These are phyloP conservation scores for Thalassarche chlororhynchos DNA, from an alignment of 2,113 vertebrate genomes.

Conservation along the genomic window DNA sequence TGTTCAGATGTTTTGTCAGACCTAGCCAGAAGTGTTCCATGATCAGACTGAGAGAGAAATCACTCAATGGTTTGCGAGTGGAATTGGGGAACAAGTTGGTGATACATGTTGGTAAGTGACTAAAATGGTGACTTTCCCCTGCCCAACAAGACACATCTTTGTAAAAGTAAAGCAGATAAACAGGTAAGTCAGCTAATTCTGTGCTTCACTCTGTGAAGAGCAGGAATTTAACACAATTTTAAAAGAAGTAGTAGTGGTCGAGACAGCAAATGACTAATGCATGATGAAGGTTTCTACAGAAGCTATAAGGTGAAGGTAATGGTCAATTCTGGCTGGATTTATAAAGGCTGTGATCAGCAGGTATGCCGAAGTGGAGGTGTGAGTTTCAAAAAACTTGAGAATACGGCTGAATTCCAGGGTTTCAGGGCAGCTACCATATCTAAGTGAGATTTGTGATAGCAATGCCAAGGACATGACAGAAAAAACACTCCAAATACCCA, in stretches of 20 bases:
- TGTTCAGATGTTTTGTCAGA: not conserved
- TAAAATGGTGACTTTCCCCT: not conserved
- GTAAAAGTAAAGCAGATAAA: not conserved
- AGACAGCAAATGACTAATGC: not conserved
- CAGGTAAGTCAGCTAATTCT: not conserved
- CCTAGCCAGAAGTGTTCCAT: not conserved
- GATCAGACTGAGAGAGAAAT: not conserved
- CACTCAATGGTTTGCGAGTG: rapidly evolving
- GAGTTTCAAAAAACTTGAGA: not conserved
- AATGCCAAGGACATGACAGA: not conserved
- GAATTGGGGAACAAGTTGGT: not conserved
- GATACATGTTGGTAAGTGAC: rapidly evolving
- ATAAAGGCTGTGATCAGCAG: not conserved
- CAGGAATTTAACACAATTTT: not conserved
- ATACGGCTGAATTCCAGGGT: not conserved
- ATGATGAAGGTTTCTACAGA: not conserved
- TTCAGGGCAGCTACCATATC: not conserved
- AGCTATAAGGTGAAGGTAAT: not conserved
- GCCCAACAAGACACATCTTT: not conserved
- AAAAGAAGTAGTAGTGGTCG: not conserved
- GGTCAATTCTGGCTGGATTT: not conserved
- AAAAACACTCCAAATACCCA: not conserved
- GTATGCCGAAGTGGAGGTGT: not conserved
- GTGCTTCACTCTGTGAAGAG: not conserved
- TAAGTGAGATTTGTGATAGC: not conserved